These are phyloP conservation scores for Diabrotica virgifera DNA, from an alignment of 1,140 invertebrate genomes.

Conservation along the genomic window DNA sequence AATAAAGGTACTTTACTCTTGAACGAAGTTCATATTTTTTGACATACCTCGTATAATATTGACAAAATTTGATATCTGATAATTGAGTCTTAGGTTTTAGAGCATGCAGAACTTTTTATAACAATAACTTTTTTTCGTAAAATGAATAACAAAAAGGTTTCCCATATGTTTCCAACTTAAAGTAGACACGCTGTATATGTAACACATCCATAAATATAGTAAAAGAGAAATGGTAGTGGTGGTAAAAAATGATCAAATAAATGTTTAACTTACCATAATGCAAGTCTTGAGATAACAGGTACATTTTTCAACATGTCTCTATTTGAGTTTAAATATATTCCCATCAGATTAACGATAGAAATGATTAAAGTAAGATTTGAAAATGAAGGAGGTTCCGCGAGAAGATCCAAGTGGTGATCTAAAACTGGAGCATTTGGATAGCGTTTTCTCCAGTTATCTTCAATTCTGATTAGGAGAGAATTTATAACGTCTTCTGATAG, in stretches of 20 bases:
- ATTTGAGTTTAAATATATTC: not conserved
- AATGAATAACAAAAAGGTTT: too few relatives aligned
- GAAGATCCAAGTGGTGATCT: not conserved
- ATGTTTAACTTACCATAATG: conserved; percentile 19
- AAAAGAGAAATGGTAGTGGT: not conserved
- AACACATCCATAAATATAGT: too few relatives aligned
- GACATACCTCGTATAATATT: too few relatives aligned
- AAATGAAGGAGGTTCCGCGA: not conserved
- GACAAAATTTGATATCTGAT: too few relatives aligned
- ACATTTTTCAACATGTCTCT: not conserved
- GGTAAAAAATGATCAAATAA: not conserved
- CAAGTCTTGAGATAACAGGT: conserved; percentile 4
- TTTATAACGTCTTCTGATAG: conserved; percentile 17
- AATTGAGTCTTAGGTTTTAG: too few relatives aligned
- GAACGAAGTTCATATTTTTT: too few relatives aligned
- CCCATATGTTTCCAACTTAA: too few relatives aligned
- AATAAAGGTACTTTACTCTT: too few relatives aligned
- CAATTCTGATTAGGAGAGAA: conserved; percentile 20
- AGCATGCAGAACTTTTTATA: too few relatives aligned
- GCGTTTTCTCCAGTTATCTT: conserved; percentile 19
- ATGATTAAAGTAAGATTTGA: not conserved
- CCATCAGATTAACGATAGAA: not conserved
- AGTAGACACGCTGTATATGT: too few relatives aligned
- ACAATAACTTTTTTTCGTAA: too few relatives aligned
- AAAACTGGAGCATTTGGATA: not conserved